Evolutionary conservation across 2,888 invertebrate species (phyloP), one percentile per base, ranked within the genome.

Genomic region (Tromatobia lineatoria): DNA sequence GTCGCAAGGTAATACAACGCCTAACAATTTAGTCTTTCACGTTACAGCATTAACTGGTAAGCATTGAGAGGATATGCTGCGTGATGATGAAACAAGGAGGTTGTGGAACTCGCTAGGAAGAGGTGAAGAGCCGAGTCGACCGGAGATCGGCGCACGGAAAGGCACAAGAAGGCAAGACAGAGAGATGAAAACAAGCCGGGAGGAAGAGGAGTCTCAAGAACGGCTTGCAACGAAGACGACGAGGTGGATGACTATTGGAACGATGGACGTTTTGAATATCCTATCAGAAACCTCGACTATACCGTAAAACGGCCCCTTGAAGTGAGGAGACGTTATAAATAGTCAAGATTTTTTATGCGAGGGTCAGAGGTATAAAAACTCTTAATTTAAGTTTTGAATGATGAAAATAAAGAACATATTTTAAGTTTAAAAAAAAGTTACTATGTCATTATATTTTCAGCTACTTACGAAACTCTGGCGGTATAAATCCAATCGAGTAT

Each of bases 71-170:
- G 20, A 64, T 64, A 42, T 42, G 64, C 38, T 29, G 73, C 20
- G 29, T 47, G 61, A 50, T 47, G 73, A 61, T 47, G 73, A 74
- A 74, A 64, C 64, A 25, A 61, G 59, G 61, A 74, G 73, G 73
- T 74, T 74, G 73, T 61, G 57, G 59, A 74, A 74, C 73, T 74
- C 73, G 47, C n/a, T 25, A 18, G 73, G 42, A 45, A 42, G 57
- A 57, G 57, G 73, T 25, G 57, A 59, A 45, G 45, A 73, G 59
- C 73, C 73, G 73, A 38, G 34, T 38, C 20, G 73, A 13, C 38
- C n/a, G 29, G 47, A 74, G 73, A 50, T 42, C 38, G 47, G 29
- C 59, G 61, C 25, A 61, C 47, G 73, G 45, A 29, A 59, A 45
- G 59, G 25, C 34, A 47, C 34, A 25, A 61, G 45, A 73, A 59